Conservation (phyloP, 2,888 invertebrate species). For the Oligia fasciuncula region DNA sequence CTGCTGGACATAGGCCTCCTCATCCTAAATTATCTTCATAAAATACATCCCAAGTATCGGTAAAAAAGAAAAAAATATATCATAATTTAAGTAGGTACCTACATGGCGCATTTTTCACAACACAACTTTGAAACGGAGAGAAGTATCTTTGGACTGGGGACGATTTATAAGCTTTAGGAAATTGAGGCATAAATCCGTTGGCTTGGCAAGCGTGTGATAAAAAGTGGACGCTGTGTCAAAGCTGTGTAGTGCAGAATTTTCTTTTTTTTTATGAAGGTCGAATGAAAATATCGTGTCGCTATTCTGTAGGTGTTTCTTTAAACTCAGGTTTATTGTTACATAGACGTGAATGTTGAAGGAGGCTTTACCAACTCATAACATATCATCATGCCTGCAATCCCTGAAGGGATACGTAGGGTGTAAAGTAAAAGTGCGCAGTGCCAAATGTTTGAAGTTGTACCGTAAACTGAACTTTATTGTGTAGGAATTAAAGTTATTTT, state of each 20-base stretch:
- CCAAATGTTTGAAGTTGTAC: too few relatives aligned
- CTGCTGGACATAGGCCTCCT: too few relatives aligned
- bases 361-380: background rate
- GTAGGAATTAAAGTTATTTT: too few relatives aligned
- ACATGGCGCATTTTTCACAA: constrained; percentile 43
- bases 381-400: background rate
- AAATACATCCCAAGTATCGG: constrained; percentile 7
- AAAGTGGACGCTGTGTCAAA: constrained; percentile 62
- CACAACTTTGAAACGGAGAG: constrained; percentile 46
- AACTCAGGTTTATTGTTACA: background rate
- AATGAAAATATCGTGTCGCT: constrained; percentile 25
- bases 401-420: background rate
- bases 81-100: constrained; percentile 22
- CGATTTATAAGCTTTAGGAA: constrained; percentile 71
- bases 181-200: constrained; percentile 71
- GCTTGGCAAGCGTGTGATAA: constrained; percentile 62
- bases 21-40: background rate
- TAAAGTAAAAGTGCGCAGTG: too few relatives aligned
- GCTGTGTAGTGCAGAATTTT: constrained; percentile 43
- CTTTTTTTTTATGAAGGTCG: constrained; percentile 32
- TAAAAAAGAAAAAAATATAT: constrained; percentile 1
- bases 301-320: constrained; percentile 25
- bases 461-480: too few relatives aligned
- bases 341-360: background rate
- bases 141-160: constrained; percentile 63